Evolutionary conservation across 2,797 vertebrate genomes (phyloP), one percentile per base, ranked within the genome.

Genomic region (Sciurus carolinensis): DNA sequence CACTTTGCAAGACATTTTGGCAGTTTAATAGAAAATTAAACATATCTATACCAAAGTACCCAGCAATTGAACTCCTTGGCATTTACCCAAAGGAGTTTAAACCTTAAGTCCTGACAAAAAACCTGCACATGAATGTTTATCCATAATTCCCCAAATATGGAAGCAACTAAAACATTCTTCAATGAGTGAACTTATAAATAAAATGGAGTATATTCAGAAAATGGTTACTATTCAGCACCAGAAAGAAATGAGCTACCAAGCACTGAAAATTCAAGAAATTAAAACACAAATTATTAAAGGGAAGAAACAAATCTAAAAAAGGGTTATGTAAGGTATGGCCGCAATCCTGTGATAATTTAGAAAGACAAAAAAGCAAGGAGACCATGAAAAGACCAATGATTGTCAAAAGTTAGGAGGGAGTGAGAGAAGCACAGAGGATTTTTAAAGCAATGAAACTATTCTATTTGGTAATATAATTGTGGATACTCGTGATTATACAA

Each of bases 221-320:
- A 59, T 33, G 30, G 22, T 44, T 36, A 77, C 8, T 76, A 36
- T 76, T 64, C 20, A 87, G 12, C 30, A 6, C 1, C 18, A 9
- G 87, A 93, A 85, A 42, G 11, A 33, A 33, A 28, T 87, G 17
- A 59, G 30, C 20, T 64, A 36, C 64, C 2, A 81, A 67, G 59
- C 8, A n/a, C 24, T 59, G 5, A 64, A 59, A 90, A 83, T 18
- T 79, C 15, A 83, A 30, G 10, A 73, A 79, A 3, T 2, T 22
- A 67, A 52, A 67, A n/a, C 18, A 18, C 20, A 62, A 47, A 83
- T 82, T n/a, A 17, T 28, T 33, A 77, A 62, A 81, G 59, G 26
- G 73, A 71, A 96, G 12, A 80, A 80, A n/a, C 3, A 17, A 88
- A 42, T 66, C 13, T 57, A 30, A 76, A 90, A 90, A 95, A 69